Evolutionary conservation across 2,113 vertebrate genomes (phyloP).

Genomic region (Psilopogon haemacephalus): DNA sequence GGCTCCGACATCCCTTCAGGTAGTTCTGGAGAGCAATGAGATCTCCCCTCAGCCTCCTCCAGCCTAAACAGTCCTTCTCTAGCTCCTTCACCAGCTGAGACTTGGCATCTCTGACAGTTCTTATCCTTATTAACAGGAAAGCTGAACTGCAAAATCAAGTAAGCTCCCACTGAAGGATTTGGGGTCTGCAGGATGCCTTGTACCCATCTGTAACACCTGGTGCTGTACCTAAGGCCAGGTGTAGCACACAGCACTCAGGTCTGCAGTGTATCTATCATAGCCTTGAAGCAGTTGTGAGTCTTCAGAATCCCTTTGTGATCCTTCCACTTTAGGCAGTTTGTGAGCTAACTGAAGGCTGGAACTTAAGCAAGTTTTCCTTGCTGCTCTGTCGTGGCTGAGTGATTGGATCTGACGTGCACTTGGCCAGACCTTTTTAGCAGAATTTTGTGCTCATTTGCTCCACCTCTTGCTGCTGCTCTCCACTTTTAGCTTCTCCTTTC

Average conservation of each 20-base stretch:
- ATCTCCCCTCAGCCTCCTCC: no score
- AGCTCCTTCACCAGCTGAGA: neutral
- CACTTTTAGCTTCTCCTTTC: neutral
- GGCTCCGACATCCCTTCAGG: no score
- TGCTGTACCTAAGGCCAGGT: neutral
- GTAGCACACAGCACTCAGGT: neutral
- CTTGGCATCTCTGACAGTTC: neutral
- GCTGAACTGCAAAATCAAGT: neutral
- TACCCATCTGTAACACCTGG: neutral
- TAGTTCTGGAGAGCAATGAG: no score
- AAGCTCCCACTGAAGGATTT: neutral
- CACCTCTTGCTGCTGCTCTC: neutral
- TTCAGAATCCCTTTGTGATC: constrained; percentile 14
- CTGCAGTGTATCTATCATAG: neutral
- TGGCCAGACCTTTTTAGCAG: constrained; percentile 7
- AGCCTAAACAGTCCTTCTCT: no score
- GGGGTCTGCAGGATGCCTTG: neutral
- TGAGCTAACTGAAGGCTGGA: neutral
- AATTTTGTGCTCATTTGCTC: neutral
- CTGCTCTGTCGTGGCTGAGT: neutral
- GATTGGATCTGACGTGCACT: neutral
- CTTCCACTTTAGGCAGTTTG: neutral
- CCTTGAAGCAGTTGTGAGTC: neutral
- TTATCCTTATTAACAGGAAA: neutral
- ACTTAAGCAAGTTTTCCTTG: constrained; percentile 1